A percentile compares a stretch with the other conserved stretches of the same genome.
phyloP scores from a whole-genome alignment of 2,113 vertebrate genomes.

The Rostratula benghalensis region DNA sequence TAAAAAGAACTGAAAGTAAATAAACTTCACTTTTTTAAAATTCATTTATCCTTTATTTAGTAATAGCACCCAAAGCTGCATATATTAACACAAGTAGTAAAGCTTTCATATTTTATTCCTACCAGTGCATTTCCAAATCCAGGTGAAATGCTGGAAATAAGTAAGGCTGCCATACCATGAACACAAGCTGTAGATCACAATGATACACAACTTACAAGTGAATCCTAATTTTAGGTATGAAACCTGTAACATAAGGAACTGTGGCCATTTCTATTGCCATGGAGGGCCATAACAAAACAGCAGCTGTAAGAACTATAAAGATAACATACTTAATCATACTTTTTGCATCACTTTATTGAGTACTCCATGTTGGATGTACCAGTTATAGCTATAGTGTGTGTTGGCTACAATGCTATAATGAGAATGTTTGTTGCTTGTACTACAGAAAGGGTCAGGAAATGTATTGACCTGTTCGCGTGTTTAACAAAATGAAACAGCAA shows the following conservation, averaged over 20 bases:
- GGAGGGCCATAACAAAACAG: neutral
- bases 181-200: constrained; percentile 21
- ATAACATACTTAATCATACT: constrained; percentile 10
- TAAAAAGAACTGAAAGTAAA: neutral
- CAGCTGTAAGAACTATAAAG: neutral
- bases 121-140: constrained; percentile 65
- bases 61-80: constrained; percentile 60
- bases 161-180: constrained; percentile 23
- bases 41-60: constrained; percentile 62
- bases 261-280: neutral
- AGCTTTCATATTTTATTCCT: constrained; percentile 51
- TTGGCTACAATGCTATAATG: constrained; percentile 46
- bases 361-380: constrained; percentile 70
- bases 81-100: constrained; percentile 63
- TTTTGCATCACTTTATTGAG: constrained; percentile 78
- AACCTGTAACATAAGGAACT: neutral
- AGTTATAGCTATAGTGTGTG: constrained; percentile 28
- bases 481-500: constrained; percentile 51
- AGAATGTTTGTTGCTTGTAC: constrained; percentile 2
- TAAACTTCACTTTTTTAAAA: neutral
- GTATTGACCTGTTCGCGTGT: constrained; percentile 64
- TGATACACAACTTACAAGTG: neutral
- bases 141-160: constrained; percentile 54
- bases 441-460: constrained; percentile 69
- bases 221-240: constrained; percentile 7